These are phyloP conservation scores for Scaptomyza tumidula DNA, from an alignment of 2,888 invertebrate genomes.

Conservation along the genomic window DNA sequence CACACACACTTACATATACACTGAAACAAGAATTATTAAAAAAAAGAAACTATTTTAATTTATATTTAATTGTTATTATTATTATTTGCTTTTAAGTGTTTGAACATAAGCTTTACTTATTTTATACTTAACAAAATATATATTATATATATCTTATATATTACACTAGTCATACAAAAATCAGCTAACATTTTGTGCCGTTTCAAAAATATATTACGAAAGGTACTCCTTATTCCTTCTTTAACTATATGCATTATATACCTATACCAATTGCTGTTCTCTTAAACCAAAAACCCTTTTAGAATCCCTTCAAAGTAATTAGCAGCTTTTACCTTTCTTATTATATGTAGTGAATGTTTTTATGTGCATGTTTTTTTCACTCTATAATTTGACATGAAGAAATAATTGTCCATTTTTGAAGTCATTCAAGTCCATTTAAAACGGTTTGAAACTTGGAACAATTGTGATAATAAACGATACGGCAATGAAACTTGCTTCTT, in stretches of 20 bases:
- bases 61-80: conserved; percentile 29
- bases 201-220: conserved; percentile 45
- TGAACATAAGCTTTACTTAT: conserved; percentile 40
- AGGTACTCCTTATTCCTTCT: conserved; percentile 51
- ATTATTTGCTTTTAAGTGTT: conserved; percentile 62
- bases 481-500: neutral
- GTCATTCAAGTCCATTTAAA: too few species aligned
- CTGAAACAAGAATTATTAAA: neutral
- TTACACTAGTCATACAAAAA: conserved; percentile 41
- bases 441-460: too few species aligned
- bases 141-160: conserved; percentile 1
- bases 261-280: conserved; percentile 13
- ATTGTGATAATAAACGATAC: too few species aligned
- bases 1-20: conserved; percentile 27
- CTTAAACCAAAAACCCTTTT: neutral
- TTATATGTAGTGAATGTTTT: conserved; percentile 16
- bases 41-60: neutral
- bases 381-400: too few species aligned
- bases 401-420: too few species aligned
- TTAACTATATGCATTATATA: conserved; percentile 18
- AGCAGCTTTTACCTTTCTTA: conserved; percentile 12
- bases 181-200: conserved; percentile 55
- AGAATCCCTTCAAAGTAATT: neutral
- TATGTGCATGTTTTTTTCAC: neutral
- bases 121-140: conserved; percentile 20